Percentiles rank a stretch among this genome's conserved stretches.
These are phyloP conservation scores for Ectemnius cavifrons DNA, from an alignment of 2,888 invertebrate genomes.

Conservation along the genomic window DNA sequence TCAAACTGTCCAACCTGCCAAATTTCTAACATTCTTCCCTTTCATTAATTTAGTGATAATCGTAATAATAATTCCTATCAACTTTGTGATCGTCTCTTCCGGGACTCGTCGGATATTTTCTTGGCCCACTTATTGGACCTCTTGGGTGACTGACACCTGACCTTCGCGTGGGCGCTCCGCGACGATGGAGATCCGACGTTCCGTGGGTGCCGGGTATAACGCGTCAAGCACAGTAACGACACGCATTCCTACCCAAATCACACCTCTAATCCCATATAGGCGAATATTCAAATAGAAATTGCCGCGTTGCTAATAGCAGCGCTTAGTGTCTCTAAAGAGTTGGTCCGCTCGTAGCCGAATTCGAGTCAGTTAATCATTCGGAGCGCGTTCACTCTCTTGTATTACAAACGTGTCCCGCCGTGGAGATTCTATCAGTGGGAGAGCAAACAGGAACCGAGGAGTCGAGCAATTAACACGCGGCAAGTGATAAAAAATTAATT, in stretches of 20 bases:
- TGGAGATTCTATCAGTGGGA: not conserved
- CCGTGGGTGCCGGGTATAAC: too few species aligned
- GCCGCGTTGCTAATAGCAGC: not conserved
- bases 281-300: conserved; percentile 3
- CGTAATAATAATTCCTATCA: too few species aligned
- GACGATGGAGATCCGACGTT: too few species aligned
- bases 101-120: not conserved
- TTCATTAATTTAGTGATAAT: too few species aligned
- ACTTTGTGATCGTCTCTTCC: too few species aligned
- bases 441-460: not conserved
- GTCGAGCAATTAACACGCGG: conserved; percentile 24
- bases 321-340: not conserved
- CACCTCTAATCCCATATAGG: too few species aligned
- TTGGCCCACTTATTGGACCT: conserved; percentile 19
- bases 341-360: not conserved
- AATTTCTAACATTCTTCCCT: too few species aligned
- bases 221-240: too few species aligned
- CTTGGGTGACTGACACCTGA: conserved; percentile 49
- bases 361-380: not conserved
- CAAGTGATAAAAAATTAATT: conserved; percentile 31
- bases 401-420: not conserved
- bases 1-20: too few species aligned
- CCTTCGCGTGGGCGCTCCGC: conserved; percentile 29
- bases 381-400: not conserved
- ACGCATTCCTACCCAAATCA: too few species aligned